Base-by-base conservation (phyloP, 2,113 vertebrate species). In the Octodon degus region DNA sequence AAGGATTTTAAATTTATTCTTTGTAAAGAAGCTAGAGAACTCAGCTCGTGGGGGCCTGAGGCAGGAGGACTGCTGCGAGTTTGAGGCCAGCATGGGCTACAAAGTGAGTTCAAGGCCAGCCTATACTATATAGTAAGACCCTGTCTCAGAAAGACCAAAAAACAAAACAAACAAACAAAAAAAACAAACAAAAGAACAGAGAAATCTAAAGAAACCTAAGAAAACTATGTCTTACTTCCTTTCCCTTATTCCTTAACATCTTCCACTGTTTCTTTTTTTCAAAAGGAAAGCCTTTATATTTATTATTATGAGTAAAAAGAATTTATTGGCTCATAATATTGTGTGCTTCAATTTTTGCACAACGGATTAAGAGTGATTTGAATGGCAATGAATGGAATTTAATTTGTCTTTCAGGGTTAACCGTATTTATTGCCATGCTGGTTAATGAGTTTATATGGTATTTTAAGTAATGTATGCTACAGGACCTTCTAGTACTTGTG, bases 391-490 rank as follows among this genome's bases (percentile, higher is more conserved):
- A 93, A 60, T 17, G 58, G 47, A 47, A 96, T 79, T 89, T 97
- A 40, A 96, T 97, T 97, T 97, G 55, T 96, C 70, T 81, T 96
- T 96, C 97, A 91, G 7, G 96, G 95, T 98, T 98, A 97, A 50
- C 50, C 47, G 89, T 97, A 95, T 97, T 94, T 95, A 96, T 97
- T 97, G 58, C 93, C 47, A 11, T 94, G 32, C n/a, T 92, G 17
- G 55, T 94, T 94, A 55, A 79, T 30, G 32, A 86, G 40, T 37
- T 1, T 91, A 85, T 76, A 80, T 95, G 67, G 17, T 95, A 13
- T 97, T 97, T 97, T 89, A 95, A 96, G 24, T 98, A 97, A 95
- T 98, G 91, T 82, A 96, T 91, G 93, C 93, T 94, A 50, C 81
- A 96, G 86, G 89, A 96, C 85, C 50, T 94, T 95, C 91, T 96